Evolutionary conservation across 2,113 vertebrate genomes (phyloP).

Genomic region (Macheiramphus alcinus): DNA sequence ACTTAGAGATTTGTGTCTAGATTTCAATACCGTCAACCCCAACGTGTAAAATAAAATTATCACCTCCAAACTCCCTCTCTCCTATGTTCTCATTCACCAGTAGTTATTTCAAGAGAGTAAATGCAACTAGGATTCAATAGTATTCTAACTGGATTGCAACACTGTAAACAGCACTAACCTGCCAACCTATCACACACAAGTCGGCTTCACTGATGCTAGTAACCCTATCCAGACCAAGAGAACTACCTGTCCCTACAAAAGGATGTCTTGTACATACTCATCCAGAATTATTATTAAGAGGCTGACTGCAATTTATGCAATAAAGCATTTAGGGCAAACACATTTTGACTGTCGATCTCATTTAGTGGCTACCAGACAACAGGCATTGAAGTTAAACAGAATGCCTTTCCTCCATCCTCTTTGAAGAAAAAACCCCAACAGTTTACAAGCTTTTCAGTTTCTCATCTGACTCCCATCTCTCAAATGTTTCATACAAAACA

Average conservation of each 20-base stretch:
- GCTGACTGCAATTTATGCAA: neutral
- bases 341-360: neutral
- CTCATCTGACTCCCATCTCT: neutral
- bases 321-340: neutral
- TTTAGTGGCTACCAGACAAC: neutral
- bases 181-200: too few species aligned
- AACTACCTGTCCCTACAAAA: neutral
- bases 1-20: neutral
- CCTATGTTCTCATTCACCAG: neutral
- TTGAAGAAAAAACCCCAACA: neutral
- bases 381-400: neutral
- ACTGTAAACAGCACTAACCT: neutral
- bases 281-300: neutral
- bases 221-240: too few species aligned
- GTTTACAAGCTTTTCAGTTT: neutral
- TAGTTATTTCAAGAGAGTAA: neutral
- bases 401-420: neutral
- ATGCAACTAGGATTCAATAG: neutral
- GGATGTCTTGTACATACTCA: neutral
- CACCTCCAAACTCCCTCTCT: neutral
- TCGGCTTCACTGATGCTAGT: neutral
- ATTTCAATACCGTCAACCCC: neutral
- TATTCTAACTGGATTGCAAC: neutral
- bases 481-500: neutral
- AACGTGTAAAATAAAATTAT: neutral